Conservation (phyloP, 35 echinoderm and acorn worm species). For the Apostichopus parvimensis region DNA sequence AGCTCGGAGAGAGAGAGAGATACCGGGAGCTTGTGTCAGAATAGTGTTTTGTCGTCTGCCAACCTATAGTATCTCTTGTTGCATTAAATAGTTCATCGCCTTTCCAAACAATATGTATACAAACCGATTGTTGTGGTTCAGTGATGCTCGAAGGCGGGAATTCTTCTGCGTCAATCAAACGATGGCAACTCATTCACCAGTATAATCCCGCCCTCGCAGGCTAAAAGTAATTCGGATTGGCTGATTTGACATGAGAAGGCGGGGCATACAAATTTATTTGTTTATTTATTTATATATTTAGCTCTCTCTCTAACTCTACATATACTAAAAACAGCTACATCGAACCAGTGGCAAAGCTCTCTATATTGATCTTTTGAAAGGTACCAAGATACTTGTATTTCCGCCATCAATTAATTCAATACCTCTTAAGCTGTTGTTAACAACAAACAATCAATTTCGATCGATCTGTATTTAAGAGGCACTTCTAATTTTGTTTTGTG, state of each 20-base stretch:
- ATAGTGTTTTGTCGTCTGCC: not conserved
- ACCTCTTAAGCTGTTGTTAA: not conserved
- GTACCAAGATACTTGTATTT: not conserved
- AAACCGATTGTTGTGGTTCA: constrained; percentile 38
- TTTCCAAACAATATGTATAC: constrained; percentile 28
- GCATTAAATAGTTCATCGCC: constrained; percentile 14
- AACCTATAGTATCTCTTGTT: not conserved
- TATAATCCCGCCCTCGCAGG: not conserved
- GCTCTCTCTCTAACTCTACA: not conserved
- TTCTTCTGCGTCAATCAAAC: not conserved
- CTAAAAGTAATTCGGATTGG: not conserved
- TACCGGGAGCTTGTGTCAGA: too few species aligned
- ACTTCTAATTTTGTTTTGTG: not conserved
- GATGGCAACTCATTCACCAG: not conserved
- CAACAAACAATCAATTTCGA: not conserved
- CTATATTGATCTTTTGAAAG: not conserved
- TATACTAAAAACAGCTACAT: not conserved
- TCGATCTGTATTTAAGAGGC: not conserved
- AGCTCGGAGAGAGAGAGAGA: too few species aligned
- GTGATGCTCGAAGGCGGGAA: constrained; percentile 10
- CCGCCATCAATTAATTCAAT: constrained; percentile 1
- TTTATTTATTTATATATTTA: not conserved
- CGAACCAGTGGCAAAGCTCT: too few species aligned
- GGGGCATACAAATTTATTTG: not conserved
- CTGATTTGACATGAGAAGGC: not conserved